These are phyloP conservation scores for Verasper variegatus DNA, from an alignment of 2,113 vertebrate species.

Conservation along the genomic window DNA sequence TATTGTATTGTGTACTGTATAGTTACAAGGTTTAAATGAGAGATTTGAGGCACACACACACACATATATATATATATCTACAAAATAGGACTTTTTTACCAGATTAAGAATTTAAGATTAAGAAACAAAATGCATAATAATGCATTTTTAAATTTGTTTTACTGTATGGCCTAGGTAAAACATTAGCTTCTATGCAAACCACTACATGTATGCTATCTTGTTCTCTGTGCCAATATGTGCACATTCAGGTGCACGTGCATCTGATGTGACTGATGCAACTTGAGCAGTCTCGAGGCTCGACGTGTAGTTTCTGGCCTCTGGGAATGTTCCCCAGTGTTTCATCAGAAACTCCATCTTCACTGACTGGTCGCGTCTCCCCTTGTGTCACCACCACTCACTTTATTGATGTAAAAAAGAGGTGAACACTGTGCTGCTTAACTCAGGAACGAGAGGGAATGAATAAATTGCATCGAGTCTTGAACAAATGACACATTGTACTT, in stretches of 20 bases:
- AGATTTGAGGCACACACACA: too few relatives aligned
- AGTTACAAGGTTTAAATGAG: too few relatives aligned
- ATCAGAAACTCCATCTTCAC: constrained; percentile 67
- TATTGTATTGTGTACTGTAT: too few relatives aligned
- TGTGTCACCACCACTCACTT: constrained; percentile 49
- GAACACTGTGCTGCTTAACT: constrained; percentile 41
- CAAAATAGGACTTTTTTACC: too few relatives aligned
- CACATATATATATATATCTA: too few relatives aligned
- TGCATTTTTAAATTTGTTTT: too few relatives aligned
- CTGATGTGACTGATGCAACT: constrained; percentile 58
- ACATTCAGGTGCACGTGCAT: background rate
- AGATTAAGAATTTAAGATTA: too few relatives aligned
- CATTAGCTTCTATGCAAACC: background rate
- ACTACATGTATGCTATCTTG: background rate
- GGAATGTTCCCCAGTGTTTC: constrained; percentile 66
- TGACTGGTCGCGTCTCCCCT: constrained; percentile 56
- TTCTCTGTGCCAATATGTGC: constrained; percentile 16
- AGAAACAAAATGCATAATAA: too few relatives aligned
- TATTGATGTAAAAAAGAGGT: constrained; percentile 44
- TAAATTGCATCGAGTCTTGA: background rate
- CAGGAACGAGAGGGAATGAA: background rate
- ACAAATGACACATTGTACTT: background rate
- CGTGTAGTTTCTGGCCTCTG: constrained; percentile 51
- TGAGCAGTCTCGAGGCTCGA: constrained; percentile 50
- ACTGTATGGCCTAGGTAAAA: background rate